A percentile compares a stretch with the other conserved stretches of the same genome.
These are phyloP conservation scores for Acanthosepion pharaonis DNA, from an alignment of 2,888 invertebrate genomes.

Conservation along the genomic window DNA sequence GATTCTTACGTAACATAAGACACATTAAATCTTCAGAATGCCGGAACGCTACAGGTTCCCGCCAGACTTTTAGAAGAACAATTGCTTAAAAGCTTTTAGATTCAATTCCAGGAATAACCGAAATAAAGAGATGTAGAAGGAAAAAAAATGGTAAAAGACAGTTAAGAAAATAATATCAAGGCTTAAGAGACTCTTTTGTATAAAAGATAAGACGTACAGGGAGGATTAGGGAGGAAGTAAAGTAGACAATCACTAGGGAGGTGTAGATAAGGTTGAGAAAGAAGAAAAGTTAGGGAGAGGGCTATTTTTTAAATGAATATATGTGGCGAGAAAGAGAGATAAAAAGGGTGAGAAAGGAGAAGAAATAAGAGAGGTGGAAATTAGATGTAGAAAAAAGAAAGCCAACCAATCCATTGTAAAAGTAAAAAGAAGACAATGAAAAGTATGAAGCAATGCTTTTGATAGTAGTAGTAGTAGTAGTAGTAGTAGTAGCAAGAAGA, in stretches of 20 bases:
- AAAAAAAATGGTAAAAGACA: no score
- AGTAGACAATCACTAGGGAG: no score
- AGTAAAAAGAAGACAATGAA: no score
- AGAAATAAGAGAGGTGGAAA: background rate
- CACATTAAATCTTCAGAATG: background rate
- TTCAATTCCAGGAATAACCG: background rate
- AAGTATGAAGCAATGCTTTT: no score
- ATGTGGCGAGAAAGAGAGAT: background rate
- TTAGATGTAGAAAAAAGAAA: background rate
- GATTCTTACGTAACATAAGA: background rate
- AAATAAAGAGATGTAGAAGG: background rate
- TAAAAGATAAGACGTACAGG: no score
- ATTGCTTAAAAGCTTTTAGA: background rate
- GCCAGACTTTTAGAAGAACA: background rate
- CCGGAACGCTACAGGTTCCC: background rate
- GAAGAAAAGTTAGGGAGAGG: background rate
- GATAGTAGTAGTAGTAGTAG: no score
- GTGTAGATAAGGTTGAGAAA: no score
- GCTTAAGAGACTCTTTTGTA: no score
- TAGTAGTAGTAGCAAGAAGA: no score
- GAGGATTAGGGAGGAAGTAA: no score
- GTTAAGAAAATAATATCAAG: no score
- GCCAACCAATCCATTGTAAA: no score
- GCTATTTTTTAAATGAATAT: background rate
- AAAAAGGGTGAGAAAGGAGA: background rate